Evolutionary conservation across 2,888 invertebrate genomes (phyloP).

Genomic region (Yponomeuta evonymella): DNA sequence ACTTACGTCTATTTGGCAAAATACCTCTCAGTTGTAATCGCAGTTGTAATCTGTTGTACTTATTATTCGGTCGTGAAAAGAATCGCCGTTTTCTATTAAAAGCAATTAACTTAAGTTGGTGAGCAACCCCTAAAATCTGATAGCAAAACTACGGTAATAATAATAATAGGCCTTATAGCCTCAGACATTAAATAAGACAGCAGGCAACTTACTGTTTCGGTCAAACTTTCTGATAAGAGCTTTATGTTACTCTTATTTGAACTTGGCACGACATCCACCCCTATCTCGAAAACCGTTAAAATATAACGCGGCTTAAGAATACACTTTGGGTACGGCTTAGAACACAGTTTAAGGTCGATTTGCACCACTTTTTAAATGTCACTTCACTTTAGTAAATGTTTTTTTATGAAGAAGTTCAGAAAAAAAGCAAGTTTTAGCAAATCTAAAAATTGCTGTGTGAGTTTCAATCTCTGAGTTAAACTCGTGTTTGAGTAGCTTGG

Average conservation of each 20-base stretch:
- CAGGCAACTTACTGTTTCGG: not conserved
- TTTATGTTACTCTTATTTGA: slow-evolving; percentile 57
- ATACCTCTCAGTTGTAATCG: no score
- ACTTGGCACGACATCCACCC: slow-evolving; percentile 55
- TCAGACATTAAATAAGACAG: no score
- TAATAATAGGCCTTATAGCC: no score
- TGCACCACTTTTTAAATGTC: not conserved
- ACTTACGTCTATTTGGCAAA: no score
- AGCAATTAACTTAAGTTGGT: not conserved
- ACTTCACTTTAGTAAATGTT: no score
- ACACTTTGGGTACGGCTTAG: not conserved
- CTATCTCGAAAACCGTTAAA: slow-evolving; percentile 43
- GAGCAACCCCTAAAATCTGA: not conserved
- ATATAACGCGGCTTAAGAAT: slow-evolving; percentile 28
- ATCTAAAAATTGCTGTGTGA: no score
- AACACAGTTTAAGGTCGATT: not conserved
- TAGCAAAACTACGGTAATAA: not conserved
- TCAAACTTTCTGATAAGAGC: slow-evolving; percentile 53
- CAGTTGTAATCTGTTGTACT: no score
- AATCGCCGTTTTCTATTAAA: not conserved
- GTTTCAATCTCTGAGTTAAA: no score
- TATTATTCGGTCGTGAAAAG: not conserved
- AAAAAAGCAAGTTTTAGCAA: no score
- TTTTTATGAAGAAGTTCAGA: no score
- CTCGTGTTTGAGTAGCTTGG: no score